phyloP scores from a whole-genome alignment of 2,888 invertebrate species.

The Halictus quadricinctus region DNA sequence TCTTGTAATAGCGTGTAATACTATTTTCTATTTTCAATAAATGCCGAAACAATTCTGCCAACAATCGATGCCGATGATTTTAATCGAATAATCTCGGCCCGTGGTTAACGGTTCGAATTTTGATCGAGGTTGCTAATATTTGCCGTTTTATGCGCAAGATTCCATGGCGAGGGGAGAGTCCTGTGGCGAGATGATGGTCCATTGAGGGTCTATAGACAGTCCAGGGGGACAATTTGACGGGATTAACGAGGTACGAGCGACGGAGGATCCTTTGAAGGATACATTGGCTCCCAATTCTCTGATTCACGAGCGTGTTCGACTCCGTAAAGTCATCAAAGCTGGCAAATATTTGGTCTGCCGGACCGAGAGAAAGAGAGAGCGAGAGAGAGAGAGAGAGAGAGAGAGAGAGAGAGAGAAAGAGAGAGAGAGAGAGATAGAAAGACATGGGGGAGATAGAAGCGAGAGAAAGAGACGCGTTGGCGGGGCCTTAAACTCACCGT shows the following conservation, averaged over 20 bases:
- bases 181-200: neutral
- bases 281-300: conserved; percentile 58
- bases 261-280: conserved; percentile 42
- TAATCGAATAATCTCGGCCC: neutral
- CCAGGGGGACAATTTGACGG: conserved; percentile 44
- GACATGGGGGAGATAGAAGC: conserved; percentile 10
- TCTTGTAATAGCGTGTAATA: too few species aligned
- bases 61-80: neutral
- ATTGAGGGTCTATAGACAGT: conserved; percentile 15
- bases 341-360: conserved; percentile 75
- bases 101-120: neutral
- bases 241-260: conserved; percentile 47
- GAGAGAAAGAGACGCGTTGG: conserved; percentile 59
- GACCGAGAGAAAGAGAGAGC: conserved; percentile 12
- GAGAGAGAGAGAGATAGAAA: neutral
- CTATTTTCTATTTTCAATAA: neutral
- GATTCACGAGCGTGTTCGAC: conserved; percentile 60
- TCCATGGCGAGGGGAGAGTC: neutral
- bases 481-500: conserved; percentile 65
- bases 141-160: neutral
- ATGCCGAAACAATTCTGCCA: neutral
- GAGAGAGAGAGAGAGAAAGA: neutral
- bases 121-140: neutral
- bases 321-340: conserved; percentile 69
- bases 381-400: conserved; percentile 34